Evolutionary conservation across 1,140 invertebrate genomes (phyloP).

Genomic region (Agrypnia vestita): DNA sequence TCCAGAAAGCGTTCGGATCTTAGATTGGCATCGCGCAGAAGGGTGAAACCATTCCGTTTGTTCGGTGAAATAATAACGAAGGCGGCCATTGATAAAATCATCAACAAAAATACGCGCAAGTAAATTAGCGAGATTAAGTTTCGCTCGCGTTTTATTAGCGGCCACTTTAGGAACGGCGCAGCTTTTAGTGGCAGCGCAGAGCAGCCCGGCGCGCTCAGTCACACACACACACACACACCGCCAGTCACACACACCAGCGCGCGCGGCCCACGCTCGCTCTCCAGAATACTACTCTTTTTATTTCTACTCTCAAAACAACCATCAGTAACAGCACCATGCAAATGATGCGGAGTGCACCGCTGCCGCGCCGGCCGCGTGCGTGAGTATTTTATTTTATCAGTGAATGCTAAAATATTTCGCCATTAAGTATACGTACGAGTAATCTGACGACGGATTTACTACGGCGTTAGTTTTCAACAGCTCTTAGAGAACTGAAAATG

Average conservation of each 20-base stretch:
- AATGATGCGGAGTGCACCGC: constrained; percentile 10
- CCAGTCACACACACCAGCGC: neutral
- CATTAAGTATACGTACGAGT: too few relatives aligned
- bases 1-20: constrained; percentile 22
- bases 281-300: neutral
- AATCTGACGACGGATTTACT: too few relatives aligned
- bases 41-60: constrained; percentile 31
- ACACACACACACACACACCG: neutral
- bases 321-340: neutral
- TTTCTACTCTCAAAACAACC: constrained; percentile 8
- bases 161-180: constrained; percentile 17
- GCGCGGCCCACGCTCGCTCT: neutral
- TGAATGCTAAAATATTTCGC: neutral
- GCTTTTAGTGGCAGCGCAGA: neutral
- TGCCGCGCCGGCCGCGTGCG: neutral
- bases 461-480: too few relatives aligned
- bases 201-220: neutral
- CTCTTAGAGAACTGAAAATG: too few relatives aligned
- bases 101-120: constrained; percentile 55
- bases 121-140: constrained; percentile 56
- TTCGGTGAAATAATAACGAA: constrained; percentile 45
- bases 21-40: constrained; percentile 27
- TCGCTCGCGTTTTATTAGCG: constrained; percentile 55
- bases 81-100: constrained; percentile 55
- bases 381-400: neutral